Evolutionary conservation across 2,888 invertebrate species (phyloP).

Genomic region (Silvanus unidentatus): DNA sequence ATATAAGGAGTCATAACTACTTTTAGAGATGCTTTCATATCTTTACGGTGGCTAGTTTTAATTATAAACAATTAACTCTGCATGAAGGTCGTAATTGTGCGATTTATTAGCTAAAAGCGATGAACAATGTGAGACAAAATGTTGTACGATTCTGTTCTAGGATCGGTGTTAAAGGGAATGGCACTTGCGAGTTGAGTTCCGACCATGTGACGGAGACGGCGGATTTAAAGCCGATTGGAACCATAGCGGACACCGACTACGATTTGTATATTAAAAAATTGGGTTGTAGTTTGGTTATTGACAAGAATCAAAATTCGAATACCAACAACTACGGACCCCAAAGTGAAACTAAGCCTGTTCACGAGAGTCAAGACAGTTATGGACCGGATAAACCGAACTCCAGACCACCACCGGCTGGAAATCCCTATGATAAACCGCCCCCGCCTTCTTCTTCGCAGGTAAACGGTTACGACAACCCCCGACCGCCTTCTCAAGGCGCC

Average conservation of each 20-base stretch:
- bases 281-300: conserved; percentile 47
- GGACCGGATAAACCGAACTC: no score
- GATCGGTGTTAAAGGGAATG: conserved; percentile 57
- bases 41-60: conserved; percentile 2
- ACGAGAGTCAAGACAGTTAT: no score
- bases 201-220: conserved; percentile 46
- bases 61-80: not conserved
- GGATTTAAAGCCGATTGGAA: conserved; percentile 49
- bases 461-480: no score
- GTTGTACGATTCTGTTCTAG: conserved; percentile 43
- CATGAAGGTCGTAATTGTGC: not conserved
- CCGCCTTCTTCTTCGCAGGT: no score
- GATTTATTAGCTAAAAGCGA: no score
- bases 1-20: not conserved
- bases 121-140: no score
- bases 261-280: conserved; percentile 55
- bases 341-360: not conserved
- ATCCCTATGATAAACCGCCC: no score
- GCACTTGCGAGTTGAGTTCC: conserved; percentile 54
- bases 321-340: not conserved
- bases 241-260: conserved; percentile 55
- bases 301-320: conserved; percentile 20
- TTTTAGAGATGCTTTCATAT: not conserved
- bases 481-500: no score
- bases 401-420: no score